These are phyloP conservation scores for Paedocypris sp. DNA, from an alignment of 2,113 vertebrate genomes.

Conservation along the genomic window DNA sequence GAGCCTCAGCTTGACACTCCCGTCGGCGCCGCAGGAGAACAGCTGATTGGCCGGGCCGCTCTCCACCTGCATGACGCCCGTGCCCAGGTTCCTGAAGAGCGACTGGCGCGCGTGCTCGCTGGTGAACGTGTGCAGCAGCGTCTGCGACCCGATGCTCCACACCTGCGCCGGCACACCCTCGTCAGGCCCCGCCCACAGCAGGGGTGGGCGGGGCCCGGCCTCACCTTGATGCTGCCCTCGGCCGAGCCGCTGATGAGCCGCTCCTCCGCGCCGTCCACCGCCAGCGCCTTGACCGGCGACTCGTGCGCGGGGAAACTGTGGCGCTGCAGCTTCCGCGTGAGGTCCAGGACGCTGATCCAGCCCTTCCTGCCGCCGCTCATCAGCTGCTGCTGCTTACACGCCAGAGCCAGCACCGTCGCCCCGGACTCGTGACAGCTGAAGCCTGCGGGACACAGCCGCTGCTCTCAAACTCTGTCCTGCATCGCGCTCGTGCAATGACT, in stretches of 20 bases:
- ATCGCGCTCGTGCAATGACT: too few relatives aligned
- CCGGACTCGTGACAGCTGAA: slow-evolving; percentile 90
- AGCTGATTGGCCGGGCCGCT: slow-evolving; percentile 83
- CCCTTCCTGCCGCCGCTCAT: slow-evolving; percentile 91
- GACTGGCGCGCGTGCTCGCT: slow-evolving; percentile 93
- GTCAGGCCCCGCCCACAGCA: background rate
- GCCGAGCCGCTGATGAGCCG: slow-evolving; percentile 94
- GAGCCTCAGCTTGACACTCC: slow-evolving; percentile 93
- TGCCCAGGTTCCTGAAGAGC: slow-evolving; percentile 94
- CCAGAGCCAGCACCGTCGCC: slow-evolving; percentile 83
- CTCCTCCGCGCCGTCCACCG: slow-evolving; percentile 78
- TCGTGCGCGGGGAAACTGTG: slow-evolving; percentile 94
- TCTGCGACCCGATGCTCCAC: slow-evolving; percentile 77
- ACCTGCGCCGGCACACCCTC: slow-evolving; percentile 61
- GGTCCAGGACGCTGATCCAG: slow-evolving; percentile 82
- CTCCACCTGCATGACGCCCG: slow-evolving; percentile 95
- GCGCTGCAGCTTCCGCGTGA: slow-evolving; percentile 72
- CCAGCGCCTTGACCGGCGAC: slow-evolving; percentile 88
- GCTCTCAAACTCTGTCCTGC: too few relatives aligned
- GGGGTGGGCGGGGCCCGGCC: too few relatives aligned
- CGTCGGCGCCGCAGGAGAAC: slow-evolving; percentile 95
- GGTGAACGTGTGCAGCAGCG: slow-evolving; percentile 76
- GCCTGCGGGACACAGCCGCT: too few relatives aligned
- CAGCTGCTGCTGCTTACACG: slow-evolving; percentile 83
- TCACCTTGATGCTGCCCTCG: slow-evolving; percentile 94